Conservation (phyloP, 2,888 invertebrate species). For the Emesis furor region DNA sequence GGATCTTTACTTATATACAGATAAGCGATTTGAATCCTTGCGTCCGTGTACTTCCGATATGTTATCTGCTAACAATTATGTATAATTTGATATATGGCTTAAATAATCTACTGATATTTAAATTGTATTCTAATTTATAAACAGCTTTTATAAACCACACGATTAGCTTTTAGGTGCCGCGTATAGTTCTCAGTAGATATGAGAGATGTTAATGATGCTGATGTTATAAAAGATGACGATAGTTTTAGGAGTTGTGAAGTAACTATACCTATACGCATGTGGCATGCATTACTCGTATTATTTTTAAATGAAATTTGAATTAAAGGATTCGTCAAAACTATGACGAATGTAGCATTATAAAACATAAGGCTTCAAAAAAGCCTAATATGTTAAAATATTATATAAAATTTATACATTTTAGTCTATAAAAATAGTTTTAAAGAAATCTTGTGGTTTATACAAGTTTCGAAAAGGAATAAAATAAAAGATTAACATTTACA, state of each 20-base stretch:
- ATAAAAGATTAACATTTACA: conserved; percentile 84
- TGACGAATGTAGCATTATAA: not conserved
- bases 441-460: not conserved
- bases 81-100: conserved; percentile 84
- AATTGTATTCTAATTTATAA: conserved; percentile 86
- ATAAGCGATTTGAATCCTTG: conserved; percentile 88
- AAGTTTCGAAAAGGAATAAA: conserved; percentile 80
- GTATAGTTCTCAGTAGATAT: not conserved
- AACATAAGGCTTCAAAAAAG: not conserved
- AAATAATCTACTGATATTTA: conserved; percentile 84
- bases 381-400: no score
- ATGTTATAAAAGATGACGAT: not conserved
- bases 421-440: not conserved
- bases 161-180: not conserved
- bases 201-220: not conserved
- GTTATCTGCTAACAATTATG: conserved; percentile 76
- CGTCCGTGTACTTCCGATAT: conserved; percentile 76
- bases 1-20: conserved; percentile 87
- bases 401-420: not conserved
- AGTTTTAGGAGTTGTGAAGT: no score
- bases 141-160: not conserved
- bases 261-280: no score
- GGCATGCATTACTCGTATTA: no score
- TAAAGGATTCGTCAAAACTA: no score
- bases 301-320: no score